Conservation (phyloP, 2,888 invertebrate genomes). For the Erannis defoliaria region DNA sequence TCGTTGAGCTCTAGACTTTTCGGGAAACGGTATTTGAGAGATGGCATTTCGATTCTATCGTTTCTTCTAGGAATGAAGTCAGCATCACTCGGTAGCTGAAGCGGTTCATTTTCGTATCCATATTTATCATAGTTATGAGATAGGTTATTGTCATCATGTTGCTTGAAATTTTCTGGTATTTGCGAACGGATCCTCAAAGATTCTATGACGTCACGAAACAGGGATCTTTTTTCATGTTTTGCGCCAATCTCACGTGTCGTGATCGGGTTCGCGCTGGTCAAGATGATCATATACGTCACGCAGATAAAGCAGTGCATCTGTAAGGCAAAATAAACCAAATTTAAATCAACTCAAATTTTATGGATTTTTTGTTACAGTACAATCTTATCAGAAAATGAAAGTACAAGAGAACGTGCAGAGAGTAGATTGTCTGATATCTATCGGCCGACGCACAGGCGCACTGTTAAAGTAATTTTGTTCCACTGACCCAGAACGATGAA, state of each 20-base stretch:
- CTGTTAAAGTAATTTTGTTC: constrained; percentile 28
- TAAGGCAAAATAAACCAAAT: constrained; percentile 38
- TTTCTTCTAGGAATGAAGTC: constrained; percentile 77
- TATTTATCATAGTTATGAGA: constrained; percentile 66
- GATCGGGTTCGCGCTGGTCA: constrained; percentile 68
- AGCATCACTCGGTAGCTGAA: constrained; percentile 65
- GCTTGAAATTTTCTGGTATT: constrained; percentile 67
- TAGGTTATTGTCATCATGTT: constrained; percentile 72
- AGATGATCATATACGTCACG: constrained; percentile 74
- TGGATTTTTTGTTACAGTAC: not conserved
- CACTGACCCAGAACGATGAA: constrained; percentile 20
- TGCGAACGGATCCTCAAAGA: constrained; percentile 73
- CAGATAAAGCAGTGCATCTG: constrained; percentile 84
- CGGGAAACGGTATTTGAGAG: constrained; percentile 73
- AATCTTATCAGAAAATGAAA: constrained; percentile 13
- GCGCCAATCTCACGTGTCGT: constrained; percentile 55
- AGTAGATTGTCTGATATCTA: constrained; percentile 8
- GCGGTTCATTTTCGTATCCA: constrained; percentile 66
- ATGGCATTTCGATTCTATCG: constrained; percentile 77
- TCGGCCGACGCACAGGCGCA: constrained; percentile 3
- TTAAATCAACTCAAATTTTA: constrained; percentile 1
- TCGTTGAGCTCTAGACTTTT: constrained; percentile 63
- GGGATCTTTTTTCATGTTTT: constrained; percentile 67
- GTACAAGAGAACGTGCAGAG: constrained; percentile 11
- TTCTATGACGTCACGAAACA: constrained; percentile 78